A percentile compares a stretch with the other conserved stretches of the same genome.
Conservation (phyloP, 2,113 vertebrate genomes). For the Rhipidura dahli region DNA sequence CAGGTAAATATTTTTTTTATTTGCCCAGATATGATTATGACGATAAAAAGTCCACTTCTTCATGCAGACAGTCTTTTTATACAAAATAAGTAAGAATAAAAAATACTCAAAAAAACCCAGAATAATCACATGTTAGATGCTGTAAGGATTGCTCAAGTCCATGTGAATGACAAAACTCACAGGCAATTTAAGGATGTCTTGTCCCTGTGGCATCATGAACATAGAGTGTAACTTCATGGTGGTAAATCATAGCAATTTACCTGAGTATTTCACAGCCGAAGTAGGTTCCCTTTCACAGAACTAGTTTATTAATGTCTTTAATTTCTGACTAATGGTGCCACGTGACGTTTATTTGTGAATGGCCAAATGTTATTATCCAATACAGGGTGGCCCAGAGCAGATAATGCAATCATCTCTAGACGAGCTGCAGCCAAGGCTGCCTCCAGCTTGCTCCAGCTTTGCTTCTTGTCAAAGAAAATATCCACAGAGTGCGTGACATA, state of each 20-base stretch:
- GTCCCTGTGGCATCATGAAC: not conserved
- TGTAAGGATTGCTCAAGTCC: not conserved
- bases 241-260: not conserved
- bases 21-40: not conserved
- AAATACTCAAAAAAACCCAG: not conserved
- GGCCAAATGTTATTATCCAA: conserved; percentile 22
- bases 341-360: not conserved
- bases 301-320: not conserved
- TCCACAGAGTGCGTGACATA: not conserved
- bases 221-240: not conserved
- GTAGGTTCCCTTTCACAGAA: not conserved
- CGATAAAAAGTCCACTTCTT: not conserved
- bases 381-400: not conserved
- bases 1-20: not conserved
- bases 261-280: not conserved
- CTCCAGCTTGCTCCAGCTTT: not conserved
- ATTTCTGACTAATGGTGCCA: not conserved
- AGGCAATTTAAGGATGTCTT: not conserved
- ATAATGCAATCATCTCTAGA: conserved; percentile 23
- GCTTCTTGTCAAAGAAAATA: conserved; percentile 60
- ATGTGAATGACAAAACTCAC: not conserved
- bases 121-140: not conserved
- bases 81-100: not conserved
- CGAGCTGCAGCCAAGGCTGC: conserved; percentile 12
- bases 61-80: not conserved